phyloP scores from a whole-genome alignment of 2,113 vertebrate genomes.

The Pangasianodon hypophthalmus region DNA sequence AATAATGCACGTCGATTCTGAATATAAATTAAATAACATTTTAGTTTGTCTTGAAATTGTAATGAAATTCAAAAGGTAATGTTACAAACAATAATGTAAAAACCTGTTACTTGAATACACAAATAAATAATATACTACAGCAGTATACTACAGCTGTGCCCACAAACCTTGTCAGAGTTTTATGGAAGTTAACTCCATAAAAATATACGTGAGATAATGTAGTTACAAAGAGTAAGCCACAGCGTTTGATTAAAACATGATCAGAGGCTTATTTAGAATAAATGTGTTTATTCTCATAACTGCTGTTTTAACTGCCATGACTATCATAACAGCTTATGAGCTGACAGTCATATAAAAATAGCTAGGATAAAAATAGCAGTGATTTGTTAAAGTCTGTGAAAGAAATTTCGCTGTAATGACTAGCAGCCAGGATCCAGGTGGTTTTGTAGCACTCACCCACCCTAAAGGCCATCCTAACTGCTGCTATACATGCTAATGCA shows the following conservation, averaged over 20 bases:
- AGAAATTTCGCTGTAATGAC: neutral
- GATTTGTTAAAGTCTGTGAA: neutral
- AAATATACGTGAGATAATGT: neutral
- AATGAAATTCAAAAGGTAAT: neutral
- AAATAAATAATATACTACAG: neutral
- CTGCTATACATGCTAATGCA: slow-evolving; percentile 26
- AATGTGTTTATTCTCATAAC: neutral
- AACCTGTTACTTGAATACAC: neutral
- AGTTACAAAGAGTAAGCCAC: neutral
- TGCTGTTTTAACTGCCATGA: neutral
- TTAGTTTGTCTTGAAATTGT: neutral
- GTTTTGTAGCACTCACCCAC: neutral
- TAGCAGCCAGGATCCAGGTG: neutral
- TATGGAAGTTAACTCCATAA: neutral
- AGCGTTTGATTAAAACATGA: too few relatives aligned
- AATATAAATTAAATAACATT: neutral
- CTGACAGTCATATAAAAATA: neutral
- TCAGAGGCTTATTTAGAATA: too few relatives aligned
- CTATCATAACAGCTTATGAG: neutral
- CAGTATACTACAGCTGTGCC: too few relatives aligned
- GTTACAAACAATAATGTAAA: neutral
- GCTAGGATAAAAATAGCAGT: neutral
- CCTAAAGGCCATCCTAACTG: neutral
- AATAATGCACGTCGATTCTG: neutral
- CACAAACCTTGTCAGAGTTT: neutral